Base-by-base conservation (phyloP, 1,140 invertebrate genomes). In the Macrobrachium nipponense region DNA sequence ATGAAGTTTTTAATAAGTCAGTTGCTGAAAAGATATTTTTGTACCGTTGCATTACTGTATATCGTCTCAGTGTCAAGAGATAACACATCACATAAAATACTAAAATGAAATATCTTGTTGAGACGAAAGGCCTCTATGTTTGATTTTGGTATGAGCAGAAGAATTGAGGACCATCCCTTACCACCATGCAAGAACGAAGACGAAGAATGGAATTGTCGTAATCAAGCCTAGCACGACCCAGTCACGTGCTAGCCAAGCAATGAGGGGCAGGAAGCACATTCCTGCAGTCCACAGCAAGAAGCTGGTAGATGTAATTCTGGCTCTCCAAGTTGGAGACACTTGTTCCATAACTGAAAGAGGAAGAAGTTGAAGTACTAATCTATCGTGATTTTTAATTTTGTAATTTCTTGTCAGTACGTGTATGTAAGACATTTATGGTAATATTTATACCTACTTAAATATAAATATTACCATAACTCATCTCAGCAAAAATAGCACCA, bases 231-330 rank as follows among this genome's bases (percentile, higher is more conserved):
- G 82, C 7, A 87, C 80, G 10, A 89, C 60, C 91, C 91, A 91
- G 87, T 89, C 80, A 14, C 90, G 62, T 2, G 90, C 89, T 23
- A 90, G 88, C 88, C 90, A 91, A 8, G 90, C 91, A 0, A 91
- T 36, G 14, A 91, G 81, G 14, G 91, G 90, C 20, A 91, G 73
- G 7, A 90, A 17, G 51, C 89, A 89, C 72, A 91, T 89, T 12
- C 91, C 91, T 3, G 89, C 20, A 44, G 90, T 90, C 88, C 90
- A 91, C 62, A 90, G 86, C 6, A 91, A 72, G 51, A 89, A 90
- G n/a, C 70, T 78, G 60, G 90, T 86, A 59, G 90, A 80, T 75
- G 89, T 88, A 82, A 90, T 85, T n/a, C 88, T 82, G n/a, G 90
- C 89, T 73, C 91, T 76, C 88, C 89, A 88, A 43, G 89, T 87